Evolutionary conservation across 2,797 vertebrate genomes (phyloP), one percentile per base, ranked within the genome.

Genomic region (Epinephelus coioides): DNA sequence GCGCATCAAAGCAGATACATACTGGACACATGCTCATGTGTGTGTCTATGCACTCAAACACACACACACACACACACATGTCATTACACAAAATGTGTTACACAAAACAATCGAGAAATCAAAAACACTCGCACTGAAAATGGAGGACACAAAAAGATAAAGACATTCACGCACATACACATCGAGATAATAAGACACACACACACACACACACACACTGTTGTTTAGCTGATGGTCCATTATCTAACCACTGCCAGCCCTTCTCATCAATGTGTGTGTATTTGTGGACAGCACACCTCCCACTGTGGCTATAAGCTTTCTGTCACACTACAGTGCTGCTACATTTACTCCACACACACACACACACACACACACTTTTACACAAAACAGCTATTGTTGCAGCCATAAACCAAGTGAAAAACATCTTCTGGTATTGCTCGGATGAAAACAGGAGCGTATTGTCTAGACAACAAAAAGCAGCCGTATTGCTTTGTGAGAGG

Each of bases 181-280:
- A 51, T 56, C 0, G 0, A 69, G 18, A 78, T 73, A 83, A 69
- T 69, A 78, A 69, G 76, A 73, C 63, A 73, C 27, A 21, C 30
- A 69, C 59, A 59, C 51, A 75, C 54, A 50, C 19, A 56, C 53
- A 55, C 66, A 69, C 62, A 81, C 53, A 68, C 65, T 79, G 60
- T 84, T 90, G 76, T 88, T 75, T 66, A 81, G 80, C 61, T 88
- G 83, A 84, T 78, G 79, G 86, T 64, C 83, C 74, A 84, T 88
- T 82, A 88, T 88, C 88, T 78, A 86, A 65, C 78, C 47, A 84
- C 68, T 70, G 84, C 55, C 57, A 83, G 69, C 23, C 49, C 50
- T 51, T 40, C 60, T 83, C 78, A 66, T 80, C 70, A 50, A n/a
- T 34, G 38, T 74, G 54, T 84, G 81, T 72, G 72, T 76, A 44